phyloP scores from a whole-genome alignment of 2,888 invertebrate species.

The Pollenia labialis region DNA sequence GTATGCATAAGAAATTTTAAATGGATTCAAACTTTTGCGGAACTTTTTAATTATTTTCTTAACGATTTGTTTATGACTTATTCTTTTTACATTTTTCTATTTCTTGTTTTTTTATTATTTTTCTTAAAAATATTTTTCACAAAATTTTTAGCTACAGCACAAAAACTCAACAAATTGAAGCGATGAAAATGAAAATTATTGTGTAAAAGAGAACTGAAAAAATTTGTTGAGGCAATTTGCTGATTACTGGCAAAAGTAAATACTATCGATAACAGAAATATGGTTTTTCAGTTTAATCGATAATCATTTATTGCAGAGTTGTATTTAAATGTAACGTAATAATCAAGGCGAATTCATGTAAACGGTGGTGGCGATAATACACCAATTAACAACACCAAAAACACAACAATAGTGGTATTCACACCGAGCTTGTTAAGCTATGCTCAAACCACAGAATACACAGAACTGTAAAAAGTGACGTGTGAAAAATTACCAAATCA shows the following conservation, averaged over 20 bases:
- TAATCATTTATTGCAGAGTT: background rate
- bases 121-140: slow-evolving; percentile 48
- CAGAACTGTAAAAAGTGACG: too few relatives aligned
- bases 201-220: slow-evolving; percentile 56
- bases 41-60: background rate
- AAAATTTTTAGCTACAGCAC: slow-evolving; percentile 42
- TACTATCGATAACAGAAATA: slow-evolving; percentile 44
- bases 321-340: background rate
- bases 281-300: background rate
- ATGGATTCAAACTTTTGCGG: slow-evolving; percentile 15
- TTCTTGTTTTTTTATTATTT: slow-evolving; percentile 37
- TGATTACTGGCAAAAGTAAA: slow-evolving; percentile 29
- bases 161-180: slow-evolving; percentile 58
- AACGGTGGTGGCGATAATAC: too few relatives aligned
- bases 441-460: too few relatives aligned
- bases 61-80: background rate
- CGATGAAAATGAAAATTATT: slow-evolving; percentile 64
- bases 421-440: too few relatives aligned
- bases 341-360: too few relatives aligned
- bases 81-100: slow-evolving; percentile 16
- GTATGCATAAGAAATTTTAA: slow-evolving; percentile 17
- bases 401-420: too few relatives aligned
- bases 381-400: too few relatives aligned
- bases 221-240: slow-evolving; percentile 31
- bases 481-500: too few relatives aligned